Conservation (phyloP, 2,888 invertebrate species). For the Eurytoma adleriae region DNA sequence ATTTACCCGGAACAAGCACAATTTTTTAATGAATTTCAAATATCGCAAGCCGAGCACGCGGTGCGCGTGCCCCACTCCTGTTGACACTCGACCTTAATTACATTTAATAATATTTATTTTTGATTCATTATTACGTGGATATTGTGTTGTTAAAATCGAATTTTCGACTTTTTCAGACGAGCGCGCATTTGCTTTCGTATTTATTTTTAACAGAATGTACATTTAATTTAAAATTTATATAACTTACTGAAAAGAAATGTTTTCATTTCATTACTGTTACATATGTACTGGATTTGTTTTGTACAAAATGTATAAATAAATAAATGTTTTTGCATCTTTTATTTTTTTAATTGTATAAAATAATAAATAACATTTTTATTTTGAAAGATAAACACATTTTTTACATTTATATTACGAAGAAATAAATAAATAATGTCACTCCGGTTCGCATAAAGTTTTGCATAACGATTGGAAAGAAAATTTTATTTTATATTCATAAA, state of each 20-base stretch:
- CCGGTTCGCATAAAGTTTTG: no score
- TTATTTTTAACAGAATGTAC: not conserved
- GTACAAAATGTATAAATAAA: no score
- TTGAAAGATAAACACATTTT: not conserved
- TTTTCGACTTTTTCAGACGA: not conserved
- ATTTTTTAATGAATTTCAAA: conserved; percentile 35
- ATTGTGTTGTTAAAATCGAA: not conserved
- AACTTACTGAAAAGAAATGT: no score
- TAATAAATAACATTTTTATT: no score
- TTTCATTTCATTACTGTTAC: no score
- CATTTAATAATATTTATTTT: conserved; percentile 32
- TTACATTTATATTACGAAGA: not conserved
- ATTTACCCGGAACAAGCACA: conserved; percentile 19
- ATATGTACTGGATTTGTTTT: no score
- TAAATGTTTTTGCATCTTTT: no score
- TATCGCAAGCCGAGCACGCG: not conserved
- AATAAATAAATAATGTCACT: not conserved
- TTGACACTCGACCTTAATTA: conserved; percentile 19
- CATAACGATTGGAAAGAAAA: no score
- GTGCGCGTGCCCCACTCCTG: not conserved
- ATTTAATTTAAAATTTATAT: not conserved
- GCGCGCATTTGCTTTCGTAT: no score
- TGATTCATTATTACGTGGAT: not conserved
- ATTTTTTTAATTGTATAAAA: not conserved
- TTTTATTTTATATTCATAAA: no score